Base-by-base conservation (phyloP, 2,797 vertebrate species). In the Odontamblyopus lacepedii region DNA sequence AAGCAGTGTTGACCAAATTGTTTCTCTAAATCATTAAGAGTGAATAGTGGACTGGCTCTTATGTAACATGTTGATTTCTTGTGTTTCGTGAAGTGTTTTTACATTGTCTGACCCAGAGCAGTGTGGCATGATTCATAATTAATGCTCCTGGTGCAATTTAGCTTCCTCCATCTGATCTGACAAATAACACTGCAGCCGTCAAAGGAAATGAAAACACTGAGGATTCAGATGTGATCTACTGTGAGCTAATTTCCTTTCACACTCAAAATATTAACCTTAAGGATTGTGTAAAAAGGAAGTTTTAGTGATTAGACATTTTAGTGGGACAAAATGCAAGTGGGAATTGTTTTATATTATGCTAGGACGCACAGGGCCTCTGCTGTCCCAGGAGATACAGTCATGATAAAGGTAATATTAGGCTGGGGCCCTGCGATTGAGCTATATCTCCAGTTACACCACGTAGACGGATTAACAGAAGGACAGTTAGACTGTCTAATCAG, bases 121-220 rank as follows among this genome's bases (percentile, higher is more conserved):
- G 32, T 38, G 66, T 68, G 48, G 18, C 16, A 12, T 67, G 64
- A 51, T 67, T 67, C 27, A 67, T 67, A 53, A 67, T 67, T 53
- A 19, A 27, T 53, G 65, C 65, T 67, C 48, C 65, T 53, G 64
- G 64, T 27, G 8, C 64, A 66, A 26, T 51, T 66, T 66, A 29
- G 64, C 48, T 18, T 48, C 15, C n/a, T 26, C 63, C 63, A 65
- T 65, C 63, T 65, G 63, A 67, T 53, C 65, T 53, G 65, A 19
- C 26, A 67, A 67, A 67, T 32, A 30, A 67, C 48, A 53, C 66
- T 26, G n/a, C 41, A 23, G 56, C 35, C 19, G 16, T 11, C 48
- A 3, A 30, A 68, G 53, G 30, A 18, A 38, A 56, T 68, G 51
- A n/a, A 30, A 38, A 9, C 27, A 7, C 7, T 19, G 65, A 67